phyloP scores from a whole-genome alignment of 53 echinoderm and acorn worm genomes.

The Echinarachnius parma region DNA sequence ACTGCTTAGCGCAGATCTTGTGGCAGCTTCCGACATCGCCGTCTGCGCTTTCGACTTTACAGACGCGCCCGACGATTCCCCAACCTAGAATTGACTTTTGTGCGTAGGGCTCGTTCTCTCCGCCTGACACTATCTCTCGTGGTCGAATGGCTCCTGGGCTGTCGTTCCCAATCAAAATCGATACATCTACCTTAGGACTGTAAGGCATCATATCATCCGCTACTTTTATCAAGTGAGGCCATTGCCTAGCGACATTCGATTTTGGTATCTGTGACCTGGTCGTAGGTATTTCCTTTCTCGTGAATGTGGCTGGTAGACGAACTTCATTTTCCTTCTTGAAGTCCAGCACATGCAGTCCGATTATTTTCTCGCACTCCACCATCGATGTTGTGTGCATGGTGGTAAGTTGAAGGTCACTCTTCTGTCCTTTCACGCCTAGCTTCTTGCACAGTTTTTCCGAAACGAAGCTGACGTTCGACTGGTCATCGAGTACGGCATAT shows the following conservation, averaged over 20 bases:
- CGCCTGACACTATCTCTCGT: no score
- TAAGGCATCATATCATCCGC: no score
- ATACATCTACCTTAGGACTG: no score
- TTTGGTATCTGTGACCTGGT: constrained; percentile 53
- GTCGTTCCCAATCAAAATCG: no score
- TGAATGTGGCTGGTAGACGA: constrained; percentile 16
- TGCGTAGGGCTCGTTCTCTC: no score
- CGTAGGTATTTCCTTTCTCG: constrained; percentile 37
- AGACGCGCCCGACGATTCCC: no score
- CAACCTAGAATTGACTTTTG: no score
- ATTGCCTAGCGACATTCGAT: constrained; percentile 23
- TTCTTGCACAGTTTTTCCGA: not conserved
- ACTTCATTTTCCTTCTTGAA: not conserved
- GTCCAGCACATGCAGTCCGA: not conserved
- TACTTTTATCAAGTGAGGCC: no score
- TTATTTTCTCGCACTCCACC: constrained; percentile 8
- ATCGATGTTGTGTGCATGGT: constrained; percentile 13
- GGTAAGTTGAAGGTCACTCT: constrained; percentile 6
- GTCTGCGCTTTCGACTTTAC: no score
- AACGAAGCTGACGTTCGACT: constrained; percentile 30
- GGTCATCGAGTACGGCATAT: constrained; percentile 30
- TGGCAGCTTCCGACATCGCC: no score
- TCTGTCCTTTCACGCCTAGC: constrained; percentile 8
- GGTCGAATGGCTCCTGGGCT: no score
- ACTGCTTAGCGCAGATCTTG: no score